phyloP scores from a whole-genome alignment of 2,113 vertebrate genomes.

The Colistium nudipinnis region DNA sequence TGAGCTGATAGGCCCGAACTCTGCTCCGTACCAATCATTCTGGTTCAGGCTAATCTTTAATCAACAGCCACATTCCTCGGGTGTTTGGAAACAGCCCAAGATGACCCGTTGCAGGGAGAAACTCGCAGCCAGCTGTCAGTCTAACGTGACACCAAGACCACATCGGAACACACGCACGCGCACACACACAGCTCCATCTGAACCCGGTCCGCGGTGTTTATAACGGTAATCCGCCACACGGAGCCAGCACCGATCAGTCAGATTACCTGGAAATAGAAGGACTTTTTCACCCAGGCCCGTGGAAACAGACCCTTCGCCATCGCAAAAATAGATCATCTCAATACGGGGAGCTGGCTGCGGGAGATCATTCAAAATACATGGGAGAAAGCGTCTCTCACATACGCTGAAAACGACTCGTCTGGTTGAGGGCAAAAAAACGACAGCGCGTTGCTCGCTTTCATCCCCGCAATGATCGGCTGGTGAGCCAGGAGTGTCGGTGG shows the following conservation, averaged over 20 bases:
- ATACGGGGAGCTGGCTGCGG: conserved; percentile 74
- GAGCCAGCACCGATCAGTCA: not conserved
- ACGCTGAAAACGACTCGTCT: not conserved
- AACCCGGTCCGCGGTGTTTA: no score
- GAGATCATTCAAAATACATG: conserved; percentile 55
- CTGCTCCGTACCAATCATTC: not conserved
- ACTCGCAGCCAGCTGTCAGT: conserved; percentile 58
- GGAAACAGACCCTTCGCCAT: conserved; percentile 94
- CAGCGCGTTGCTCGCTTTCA: not conserved
- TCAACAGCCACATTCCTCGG: conserved; percentile 38
- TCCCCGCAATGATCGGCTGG: not conserved
- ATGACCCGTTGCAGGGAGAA: not conserved
- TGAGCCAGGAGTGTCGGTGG: not conserved
- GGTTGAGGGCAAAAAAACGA: not conserved
- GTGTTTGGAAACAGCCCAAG: conserved; percentile 1
- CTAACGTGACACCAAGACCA: conserved; percentile 25
- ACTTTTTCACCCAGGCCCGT: conserved; percentile 91
- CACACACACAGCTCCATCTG: not conserved
- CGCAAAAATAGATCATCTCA: conserved; percentile 89
- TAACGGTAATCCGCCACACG: not conserved
- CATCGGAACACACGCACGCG: not conserved
- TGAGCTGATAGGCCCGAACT: conserved; percentile 1
- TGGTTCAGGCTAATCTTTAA: not conserved
- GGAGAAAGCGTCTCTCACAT: conserved; percentile 17
- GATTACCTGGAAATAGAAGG: conserved; percentile 88